A percentile compares a stretch with the other conserved stretches of the same genome.
Conservation (phyloP, 2,888 invertebrate genomes). For the Tuberolachnus salignus region DNA sequence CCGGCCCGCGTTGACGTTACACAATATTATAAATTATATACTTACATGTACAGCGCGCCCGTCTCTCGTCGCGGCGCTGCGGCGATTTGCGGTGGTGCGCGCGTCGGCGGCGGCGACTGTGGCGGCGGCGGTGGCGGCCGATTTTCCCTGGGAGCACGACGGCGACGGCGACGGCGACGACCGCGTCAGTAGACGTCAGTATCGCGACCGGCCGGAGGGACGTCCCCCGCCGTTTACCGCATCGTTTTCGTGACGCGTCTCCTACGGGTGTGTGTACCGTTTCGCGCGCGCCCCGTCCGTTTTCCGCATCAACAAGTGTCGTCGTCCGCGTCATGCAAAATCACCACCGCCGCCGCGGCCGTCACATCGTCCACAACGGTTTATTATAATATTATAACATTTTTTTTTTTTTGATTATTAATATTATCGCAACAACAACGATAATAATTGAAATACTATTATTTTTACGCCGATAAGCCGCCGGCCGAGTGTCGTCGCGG, state of each 20-base stretch:
- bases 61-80: not conserved
- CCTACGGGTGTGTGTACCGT: not conserved
- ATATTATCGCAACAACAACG: no score
- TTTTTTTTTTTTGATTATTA: no score
- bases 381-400: no score
- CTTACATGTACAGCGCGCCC: not conserved
- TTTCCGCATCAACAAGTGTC: constrained; percentile 32
- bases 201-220: constrained; percentile 42
- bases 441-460: no score
- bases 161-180: not conserved
- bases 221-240: constrained; percentile 28
- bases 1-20: not conserved
- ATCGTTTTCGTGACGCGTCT: not conserved
- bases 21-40: not conserved
- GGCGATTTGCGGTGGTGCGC: not conserved
- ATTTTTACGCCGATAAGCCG: no score
- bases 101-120: not conserved
- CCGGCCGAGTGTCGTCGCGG: no score
- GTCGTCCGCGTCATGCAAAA: not conserved
- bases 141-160: constrained; percentile 44
- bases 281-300: constrained; percentile 7
- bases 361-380: not conserved
- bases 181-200: constrained; percentile 23
- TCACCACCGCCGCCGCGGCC: not conserved
- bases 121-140: constrained; percentile 25